A percentile compares a stretch with the other conserved stretches of the same genome.
phyloP scores from a whole-genome alignment of 1,140 invertebrate genomes.

The Euwallacea similis region DNA sequence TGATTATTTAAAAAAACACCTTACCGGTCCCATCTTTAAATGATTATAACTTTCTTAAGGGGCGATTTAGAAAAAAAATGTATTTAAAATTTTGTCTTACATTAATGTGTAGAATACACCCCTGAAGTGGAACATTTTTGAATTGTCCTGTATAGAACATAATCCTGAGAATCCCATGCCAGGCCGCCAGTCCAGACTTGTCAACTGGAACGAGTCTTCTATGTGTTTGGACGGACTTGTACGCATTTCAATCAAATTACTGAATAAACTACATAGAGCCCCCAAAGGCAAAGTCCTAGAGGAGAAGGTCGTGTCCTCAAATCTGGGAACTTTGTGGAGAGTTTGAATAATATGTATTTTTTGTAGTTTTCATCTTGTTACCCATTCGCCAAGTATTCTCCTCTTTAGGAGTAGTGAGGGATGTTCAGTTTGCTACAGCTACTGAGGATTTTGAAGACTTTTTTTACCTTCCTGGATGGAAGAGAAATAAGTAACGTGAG shows the following conservation, averaged over 20 bases:
- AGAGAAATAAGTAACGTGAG: too few relatives aligned
- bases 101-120: constrained; percentile 42
- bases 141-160: too few relatives aligned
- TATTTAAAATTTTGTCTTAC: constrained; percentile 44
- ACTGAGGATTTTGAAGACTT: too few relatives aligned
- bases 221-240: constrained; percentile 72
- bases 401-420: not conserved
- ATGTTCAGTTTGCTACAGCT: too few relatives aligned
- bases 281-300: constrained; percentile 81
- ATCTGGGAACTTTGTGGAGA: constrained; percentile 69
- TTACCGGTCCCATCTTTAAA: too few relatives aligned
- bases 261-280: constrained; percentile 76
- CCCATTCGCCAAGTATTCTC: not conserved
- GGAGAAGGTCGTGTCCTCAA: constrained; percentile 83
- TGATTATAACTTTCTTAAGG: too few relatives aligned
- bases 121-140: too few relatives aligned
- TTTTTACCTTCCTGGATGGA: too few relatives aligned
- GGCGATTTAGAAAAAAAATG: constrained; percentile 45
- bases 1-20: too few relatives aligned
- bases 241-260: constrained; percentile 81
- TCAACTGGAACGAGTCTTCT: constrained; percentile 69
- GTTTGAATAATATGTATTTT: constrained; percentile 31
- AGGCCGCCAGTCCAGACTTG: constrained; percentile 61
- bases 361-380: too few relatives aligned
- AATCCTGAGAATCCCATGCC: constrained; percentile 60